Evolutionary conservation across 2,797 vertebrate genomes (phyloP).

Genomic region (Typhlichthys eigenmanni): DNA sequence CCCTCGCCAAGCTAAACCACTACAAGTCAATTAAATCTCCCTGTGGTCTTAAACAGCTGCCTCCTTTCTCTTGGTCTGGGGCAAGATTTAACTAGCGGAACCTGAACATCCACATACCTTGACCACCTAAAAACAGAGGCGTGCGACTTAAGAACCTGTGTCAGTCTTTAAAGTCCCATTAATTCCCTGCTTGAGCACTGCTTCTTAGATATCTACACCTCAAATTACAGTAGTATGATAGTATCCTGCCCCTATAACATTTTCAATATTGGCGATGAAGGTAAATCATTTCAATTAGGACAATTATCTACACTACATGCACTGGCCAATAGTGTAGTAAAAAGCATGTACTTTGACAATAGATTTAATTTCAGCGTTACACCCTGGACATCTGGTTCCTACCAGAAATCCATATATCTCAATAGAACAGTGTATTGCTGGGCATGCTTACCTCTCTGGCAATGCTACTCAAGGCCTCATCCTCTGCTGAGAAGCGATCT

Average conservation of each 20-base stretch:
- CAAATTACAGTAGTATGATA: slow-evolving; percentile 7
- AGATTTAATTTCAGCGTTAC: not conserved
- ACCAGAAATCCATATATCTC: not conserved
- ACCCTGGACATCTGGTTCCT: not conserved
- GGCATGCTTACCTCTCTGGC: slow-evolving; percentile 90
- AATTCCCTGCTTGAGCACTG: slow-evolving; percentile 8
- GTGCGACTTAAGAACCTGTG: slow-evolving; percentile 19
- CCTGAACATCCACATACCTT: slow-evolving; percentile 50
- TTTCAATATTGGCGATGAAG: not conserved
- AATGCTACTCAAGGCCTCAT: slow-evolving; percentile 94
- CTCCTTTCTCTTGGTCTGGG: slow-evolving; percentile 31
- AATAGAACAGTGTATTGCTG: slow-evolving; percentile 14
- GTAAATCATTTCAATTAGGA: not conserved
- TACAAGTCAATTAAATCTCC: slow-evolving; percentile 45
- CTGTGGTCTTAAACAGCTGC: slow-evolving; percentile 56
- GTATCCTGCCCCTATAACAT: not conserved
- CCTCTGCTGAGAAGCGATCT: slow-evolving; percentile 98
- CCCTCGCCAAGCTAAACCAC: slow-evolving; percentile 53
- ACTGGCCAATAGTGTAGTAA: not conserved
- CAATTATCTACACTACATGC: not conserved
- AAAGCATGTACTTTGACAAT: not conserved
- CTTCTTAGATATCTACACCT: slow-evolving; percentile 23
- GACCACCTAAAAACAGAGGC: slow-evolving; percentile 10
- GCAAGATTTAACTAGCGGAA: slow-evolving; percentile 35
- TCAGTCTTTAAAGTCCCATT: slow-evolving; percentile 13